Percentiles rank a stretch among this genome's conserved stretches.
phyloP scores from a whole-genome alignment of 37 sponge, comb jelly and placozoan genomes.

The Agelas oroides region DNA sequence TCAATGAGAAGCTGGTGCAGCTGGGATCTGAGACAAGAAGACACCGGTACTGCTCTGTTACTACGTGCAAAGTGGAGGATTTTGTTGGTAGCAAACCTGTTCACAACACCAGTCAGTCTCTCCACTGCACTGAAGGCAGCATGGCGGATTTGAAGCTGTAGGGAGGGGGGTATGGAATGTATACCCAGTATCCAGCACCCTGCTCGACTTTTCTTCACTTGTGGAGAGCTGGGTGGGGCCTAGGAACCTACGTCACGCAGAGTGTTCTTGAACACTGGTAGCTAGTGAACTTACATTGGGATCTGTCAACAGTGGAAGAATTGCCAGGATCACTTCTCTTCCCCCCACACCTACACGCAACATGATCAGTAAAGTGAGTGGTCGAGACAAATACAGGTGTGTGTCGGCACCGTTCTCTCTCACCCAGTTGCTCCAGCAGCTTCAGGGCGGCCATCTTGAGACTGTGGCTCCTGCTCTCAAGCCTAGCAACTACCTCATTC shows the following conservation, averaged over 20 bases:
- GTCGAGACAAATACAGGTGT: background rate
- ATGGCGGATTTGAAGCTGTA: conserved; percentile 13
- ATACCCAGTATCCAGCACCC: no score
- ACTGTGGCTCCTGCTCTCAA: background rate
- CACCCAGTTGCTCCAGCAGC: background rate
- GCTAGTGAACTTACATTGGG: background rate
- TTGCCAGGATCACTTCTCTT: background rate
- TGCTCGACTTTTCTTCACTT: no score
- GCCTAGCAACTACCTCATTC: background rate
- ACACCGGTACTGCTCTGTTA: no score
- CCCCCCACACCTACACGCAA: background rate
- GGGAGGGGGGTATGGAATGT: no score
- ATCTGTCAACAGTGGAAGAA: conserved; percentile 14
- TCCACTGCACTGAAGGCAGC: conserved; percentile 33
- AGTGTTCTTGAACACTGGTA: no score
- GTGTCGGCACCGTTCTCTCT: no score
- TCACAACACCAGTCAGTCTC: conserved; percentile 10
- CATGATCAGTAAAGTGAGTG: background rate
- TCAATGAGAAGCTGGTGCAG: conserved; percentile 33
- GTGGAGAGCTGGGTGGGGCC: background rate
- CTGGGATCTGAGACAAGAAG: conserved; percentile 6
- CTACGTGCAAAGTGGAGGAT: no score
- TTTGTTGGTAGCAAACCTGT: conserved; percentile 16
- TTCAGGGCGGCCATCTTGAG: background rate
- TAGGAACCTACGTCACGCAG: no score